Base-by-base conservation (phyloP, 2,797 vertebrate genomes). In the Scomberomorus guttatus region DNA sequence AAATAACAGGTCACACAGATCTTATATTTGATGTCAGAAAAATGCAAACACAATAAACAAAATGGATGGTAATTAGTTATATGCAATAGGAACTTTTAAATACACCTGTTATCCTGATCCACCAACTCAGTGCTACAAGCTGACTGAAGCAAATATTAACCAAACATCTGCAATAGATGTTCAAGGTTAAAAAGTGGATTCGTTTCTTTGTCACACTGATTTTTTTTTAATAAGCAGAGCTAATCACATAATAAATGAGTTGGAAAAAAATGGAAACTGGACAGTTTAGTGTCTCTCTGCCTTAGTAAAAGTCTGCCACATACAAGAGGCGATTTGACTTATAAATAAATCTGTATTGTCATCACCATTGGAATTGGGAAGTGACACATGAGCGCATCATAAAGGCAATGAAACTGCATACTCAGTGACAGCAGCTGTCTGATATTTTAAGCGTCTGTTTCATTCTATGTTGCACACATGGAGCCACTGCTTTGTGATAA, bases 181-280 rank as follows among this genome's bases (percentile, higher is more conserved):
- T 79, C 75, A 73, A 81, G 62, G 86, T 84, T 77, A 83, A 77
- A 75, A 46, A 54, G 6, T 34, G 46, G 39, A 72, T 78, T 71
- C 63, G 57, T 64, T 48, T 81, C 13, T 69, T 54, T 69, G 42
- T 48, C 46, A 50, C 44, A 24, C 50, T 39, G 15, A 86, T 61
- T 34, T 60, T 44, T 74, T 48, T 62, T 37, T 6, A 32, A 52
- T 13, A 57, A 59, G 15, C 42, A 29, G 18, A 74, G 59, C 14
- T 50, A 51, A 25, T 27, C n/a, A 29, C 9, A 17, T 37, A 37
- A 72, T 70, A 65, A 76, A 68, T 58, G 2, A 76, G 6, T 59
- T 46, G 4, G 22, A 59, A 46, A 12, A 56, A 42, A 46, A 25
- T 9, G 1, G 24, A 60, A 68, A 50, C 2, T 64, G 63, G 37